Evolutionary conservation across 1,140 invertebrate genomes (phyloP).

Genomic region (Heliconius melpomene): DNA sequence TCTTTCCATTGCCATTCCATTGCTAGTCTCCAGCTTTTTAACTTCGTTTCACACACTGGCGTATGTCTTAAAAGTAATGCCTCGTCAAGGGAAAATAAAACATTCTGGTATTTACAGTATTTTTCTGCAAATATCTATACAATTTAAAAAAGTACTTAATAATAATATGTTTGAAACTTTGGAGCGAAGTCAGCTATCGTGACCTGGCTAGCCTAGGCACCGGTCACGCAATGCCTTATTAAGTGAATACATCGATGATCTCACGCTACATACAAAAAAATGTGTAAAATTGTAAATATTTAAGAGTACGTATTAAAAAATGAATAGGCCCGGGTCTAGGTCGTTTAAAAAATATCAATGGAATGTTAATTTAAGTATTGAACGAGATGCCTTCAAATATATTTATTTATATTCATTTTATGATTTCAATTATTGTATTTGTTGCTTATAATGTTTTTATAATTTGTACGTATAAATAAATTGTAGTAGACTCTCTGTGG

Average conservation of each 20-base stretch:
- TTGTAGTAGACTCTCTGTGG: too few species aligned
- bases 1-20: too few species aligned
- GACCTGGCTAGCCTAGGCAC: slow-evolving; percentile 47
- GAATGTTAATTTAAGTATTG: slow-evolving; percentile 9
- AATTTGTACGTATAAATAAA: too few species aligned
- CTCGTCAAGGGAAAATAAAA: background rate
- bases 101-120: background rate
- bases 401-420: background rate
- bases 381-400: background rate
- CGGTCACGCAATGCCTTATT: slow-evolving; percentile 43
- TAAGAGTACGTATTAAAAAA: background rate
- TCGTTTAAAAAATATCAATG: background rate
- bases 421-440: background rate
- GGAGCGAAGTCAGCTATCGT: slow-evolving; percentile 39
- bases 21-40: too few species aligned
- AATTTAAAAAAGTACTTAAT: slow-evolving; percentile 2
- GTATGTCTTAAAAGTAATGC: too few species aligned
- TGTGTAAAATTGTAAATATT: background rate
- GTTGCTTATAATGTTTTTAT: too few species aligned
- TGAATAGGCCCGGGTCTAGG: slow-evolving; percentile 5
- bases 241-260: slow-evolving; percentile 45
- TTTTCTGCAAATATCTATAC: background rate
- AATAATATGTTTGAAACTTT: slow-evolving; percentile 13
- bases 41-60: too few species aligned
- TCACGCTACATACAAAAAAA: slow-evolving; percentile 36